Evolutionary conservation across 1,140 invertebrate genomes (phyloP).

Genomic region (Trichoplusia ni): DNA sequence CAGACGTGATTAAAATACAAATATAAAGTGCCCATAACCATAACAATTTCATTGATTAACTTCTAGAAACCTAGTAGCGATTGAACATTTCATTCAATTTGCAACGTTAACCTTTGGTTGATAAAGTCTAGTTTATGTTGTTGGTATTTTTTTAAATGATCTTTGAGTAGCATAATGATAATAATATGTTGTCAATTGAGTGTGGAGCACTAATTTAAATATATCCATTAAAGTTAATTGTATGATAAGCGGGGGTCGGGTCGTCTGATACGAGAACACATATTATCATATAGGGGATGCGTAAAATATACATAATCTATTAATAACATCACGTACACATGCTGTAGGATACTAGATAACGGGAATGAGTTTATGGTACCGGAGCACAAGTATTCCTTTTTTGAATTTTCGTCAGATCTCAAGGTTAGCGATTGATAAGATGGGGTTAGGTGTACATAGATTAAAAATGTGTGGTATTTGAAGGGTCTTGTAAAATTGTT

Average conservation of each 20-base stretch:
- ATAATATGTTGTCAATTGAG: conserved; percentile 59
- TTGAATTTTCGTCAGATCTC: too few species aligned
- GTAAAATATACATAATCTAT: too few species aligned
- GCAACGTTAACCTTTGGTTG: neutral
- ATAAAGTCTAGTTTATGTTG: neutral
- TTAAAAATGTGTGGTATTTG: too few species aligned
- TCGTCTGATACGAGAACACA: conserved; percentile 56
- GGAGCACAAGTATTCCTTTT: too few species aligned
- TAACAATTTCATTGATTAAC: conserved; percentile 31
- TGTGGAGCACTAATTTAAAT: conserved; percentile 76
- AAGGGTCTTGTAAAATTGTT: too few species aligned
- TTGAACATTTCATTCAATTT: neutral
- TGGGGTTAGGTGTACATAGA: too few species aligned
- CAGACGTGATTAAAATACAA: conserved; percentile 29
- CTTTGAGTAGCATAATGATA: conserved; percentile 35
- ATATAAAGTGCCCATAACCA: conserved; percentile 26
- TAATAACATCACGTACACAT: too few species aligned
- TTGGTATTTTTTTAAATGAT: neutral
- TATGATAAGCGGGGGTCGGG: conserved; percentile 66
- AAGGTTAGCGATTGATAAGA: too few species aligned
- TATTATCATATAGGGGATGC: too few species aligned
- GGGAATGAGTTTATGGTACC: too few species aligned
- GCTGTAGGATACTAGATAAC: too few species aligned
- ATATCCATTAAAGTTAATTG: conserved; percentile 79
- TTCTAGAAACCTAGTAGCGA: conserved; percentile 13